A percentile compares a stretch with the other conserved stretches of the same genome.
Conservation (phyloP, 2,888 invertebrate species). For the Drosophila rellima region DNA sequence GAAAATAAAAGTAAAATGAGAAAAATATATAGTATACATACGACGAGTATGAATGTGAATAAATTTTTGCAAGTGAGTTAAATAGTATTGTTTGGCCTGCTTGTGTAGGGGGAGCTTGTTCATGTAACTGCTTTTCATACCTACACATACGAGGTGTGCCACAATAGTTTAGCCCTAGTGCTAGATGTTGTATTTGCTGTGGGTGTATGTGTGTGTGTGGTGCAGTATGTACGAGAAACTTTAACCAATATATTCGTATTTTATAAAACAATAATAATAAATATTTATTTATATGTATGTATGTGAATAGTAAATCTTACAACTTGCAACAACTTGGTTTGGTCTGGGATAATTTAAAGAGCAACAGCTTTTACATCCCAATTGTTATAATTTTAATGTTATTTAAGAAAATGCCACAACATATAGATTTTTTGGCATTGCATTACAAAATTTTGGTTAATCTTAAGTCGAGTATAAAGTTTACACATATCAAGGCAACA, state of each 20-base stretch:
- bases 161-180: conserved; percentile 63
- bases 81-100: conserved; percentile 25
- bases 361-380: conserved; percentile 6
- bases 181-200: no score
- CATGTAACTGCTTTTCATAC: conserved; percentile 31
- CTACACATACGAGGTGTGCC: conserved; percentile 62
- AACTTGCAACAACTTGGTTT: conserved; percentile 58
- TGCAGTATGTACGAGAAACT: conserved; percentile 38
- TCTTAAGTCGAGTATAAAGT: conserved; percentile 20
- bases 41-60: background rate
- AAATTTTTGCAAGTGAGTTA: conserved; percentile 26
- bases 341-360: background rate
- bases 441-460: conserved; percentile 24
- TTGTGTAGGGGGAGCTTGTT: conserved; percentile 30
- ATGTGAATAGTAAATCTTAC: conserved; percentile 18
- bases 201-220: conserved; percentile 22
- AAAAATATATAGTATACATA: conserved; percentile 24
- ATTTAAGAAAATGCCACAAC: conserved; percentile 43
- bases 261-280: conserved; percentile 16
- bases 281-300: conserved; percentile 9
- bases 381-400: conserved; percentile 24
- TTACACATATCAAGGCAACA: conserved; percentile 48
- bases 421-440: conserved; percentile 43
- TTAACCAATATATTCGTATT: conserved; percentile 37
- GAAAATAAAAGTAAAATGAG: conserved; percentile 37